Conservation (phyloP, 2,113 vertebrate species). For the Cyanocitta stelleri region DNA sequence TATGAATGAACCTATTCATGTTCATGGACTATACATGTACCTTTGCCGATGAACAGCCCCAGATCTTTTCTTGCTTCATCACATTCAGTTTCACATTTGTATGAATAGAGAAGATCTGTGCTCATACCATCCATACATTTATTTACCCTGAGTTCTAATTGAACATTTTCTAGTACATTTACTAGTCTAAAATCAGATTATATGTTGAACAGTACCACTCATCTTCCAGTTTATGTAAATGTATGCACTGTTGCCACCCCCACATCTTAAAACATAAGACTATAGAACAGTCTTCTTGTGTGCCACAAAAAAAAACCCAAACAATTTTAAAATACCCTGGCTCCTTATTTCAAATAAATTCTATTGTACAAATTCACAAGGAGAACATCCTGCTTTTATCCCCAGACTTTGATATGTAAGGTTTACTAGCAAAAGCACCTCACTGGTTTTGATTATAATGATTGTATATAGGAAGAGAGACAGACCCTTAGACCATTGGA, state of each 20-base stretch:
- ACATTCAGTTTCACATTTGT: neutral
- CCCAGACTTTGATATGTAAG: neutral
- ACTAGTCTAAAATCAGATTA: neutral
- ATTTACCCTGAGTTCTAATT: neutral
- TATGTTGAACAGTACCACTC: neutral
- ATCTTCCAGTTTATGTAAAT: conserved; percentile 25
- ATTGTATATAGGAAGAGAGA: neutral
- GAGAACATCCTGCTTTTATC: neutral
- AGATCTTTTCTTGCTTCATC: neutral
- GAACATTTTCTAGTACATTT: neutral
- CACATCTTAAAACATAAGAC: neutral
- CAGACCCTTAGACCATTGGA: neutral
- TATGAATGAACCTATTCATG: neutral
- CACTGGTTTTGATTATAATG: neutral
- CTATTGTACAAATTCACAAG: neutral
- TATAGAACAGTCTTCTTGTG: neutral
- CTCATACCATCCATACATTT: neutral
- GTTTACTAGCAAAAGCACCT: neutral
- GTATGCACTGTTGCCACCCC: neutral
- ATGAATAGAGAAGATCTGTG: neutral
- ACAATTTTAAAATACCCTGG: neutral
- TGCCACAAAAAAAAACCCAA: neutral
- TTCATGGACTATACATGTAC: neutral
- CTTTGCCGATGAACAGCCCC: neutral
- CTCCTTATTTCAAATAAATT: neutral